Evolutionary conservation across 1,140 invertebrate species (phyloP).

Genomic region (Pseudoatta argentina): DNA sequence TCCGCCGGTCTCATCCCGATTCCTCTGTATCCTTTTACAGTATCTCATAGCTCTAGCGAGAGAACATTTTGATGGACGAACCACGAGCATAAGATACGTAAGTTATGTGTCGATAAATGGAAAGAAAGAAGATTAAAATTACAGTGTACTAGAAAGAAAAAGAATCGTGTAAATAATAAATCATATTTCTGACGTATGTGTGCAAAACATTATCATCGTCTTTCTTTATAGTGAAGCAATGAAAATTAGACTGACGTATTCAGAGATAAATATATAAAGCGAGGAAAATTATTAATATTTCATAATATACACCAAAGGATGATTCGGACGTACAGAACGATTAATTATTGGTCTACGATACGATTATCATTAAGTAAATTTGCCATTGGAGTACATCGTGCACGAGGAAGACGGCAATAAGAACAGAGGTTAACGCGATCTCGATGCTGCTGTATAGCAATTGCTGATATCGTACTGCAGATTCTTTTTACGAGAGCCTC

Average conservation of each 20-base stretch:
- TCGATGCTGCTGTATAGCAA: slow-evolving; percentile 51
- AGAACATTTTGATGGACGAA: slow-evolving; percentile 57
- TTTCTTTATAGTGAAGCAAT: background rate
- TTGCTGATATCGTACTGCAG: slow-evolving; percentile 18
- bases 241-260: background rate
- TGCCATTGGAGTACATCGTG: slow-evolving; percentile 5
- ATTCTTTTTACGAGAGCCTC: slow-evolving; percentile 23
- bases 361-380: slow-evolving; percentile 8
- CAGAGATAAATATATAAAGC: background rate
- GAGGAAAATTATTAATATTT: background rate
- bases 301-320: background rate
- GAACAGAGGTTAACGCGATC: slow-evolving; percentile 75
- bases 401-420: slow-evolving; percentile 13
- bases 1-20: slow-evolving; percentile 26
- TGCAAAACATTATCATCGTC: background rate
- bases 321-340: background rate
- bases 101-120: slow-evolving; percentile 39
- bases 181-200: background rate
- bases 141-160: background rate
- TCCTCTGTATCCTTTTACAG: slow-evolving; percentile 49
- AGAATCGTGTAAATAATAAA: slow-evolving; percentile 4
- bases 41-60: slow-evolving; percentile 49
- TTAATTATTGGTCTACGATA: background rate
- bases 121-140: slow-evolving; percentile 12
- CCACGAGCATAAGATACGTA: slow-evolving; percentile 23